Percentiles rank a stretch among this genome's conserved stretches.
Evolutionary conservation across 2,797 vertebrate genomes (phyloP).

Genomic region (Tarsius wallacei): DNA sequence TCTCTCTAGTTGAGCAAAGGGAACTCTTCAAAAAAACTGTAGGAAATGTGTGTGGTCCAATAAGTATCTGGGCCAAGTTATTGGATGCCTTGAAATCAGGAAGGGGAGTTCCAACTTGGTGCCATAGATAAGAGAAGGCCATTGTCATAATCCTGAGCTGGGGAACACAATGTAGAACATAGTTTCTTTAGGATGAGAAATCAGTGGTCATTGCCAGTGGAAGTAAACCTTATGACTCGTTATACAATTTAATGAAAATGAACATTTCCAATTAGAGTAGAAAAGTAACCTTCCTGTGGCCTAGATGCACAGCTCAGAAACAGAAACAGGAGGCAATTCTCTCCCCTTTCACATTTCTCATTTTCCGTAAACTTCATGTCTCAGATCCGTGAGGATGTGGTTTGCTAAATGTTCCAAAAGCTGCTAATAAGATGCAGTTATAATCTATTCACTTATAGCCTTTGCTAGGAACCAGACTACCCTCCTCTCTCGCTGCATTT

Average conservation of each 20-base stretch:
- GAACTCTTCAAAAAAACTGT: conserved; percentile 2
- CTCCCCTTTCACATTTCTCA: conserved; percentile 67
- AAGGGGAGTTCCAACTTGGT: background rate
- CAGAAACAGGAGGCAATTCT: background rate
- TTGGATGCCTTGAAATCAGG: background rate
- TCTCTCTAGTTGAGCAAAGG: background rate
- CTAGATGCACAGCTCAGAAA: conserved; percentile 66
- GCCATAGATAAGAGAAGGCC: background rate
- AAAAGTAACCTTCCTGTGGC: conserved; percentile 47
- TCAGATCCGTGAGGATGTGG: conserved; percentile 61
- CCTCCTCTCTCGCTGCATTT: background rate
- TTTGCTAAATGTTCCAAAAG: conserved; percentile 75
- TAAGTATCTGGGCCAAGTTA: background rate
- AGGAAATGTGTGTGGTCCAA: background rate
- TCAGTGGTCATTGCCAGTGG: background rate
- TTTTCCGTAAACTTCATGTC: conserved; percentile 64
- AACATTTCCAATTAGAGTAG: background rate
- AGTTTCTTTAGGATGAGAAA: background rate
- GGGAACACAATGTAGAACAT: background rate
- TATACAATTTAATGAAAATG: background rate
- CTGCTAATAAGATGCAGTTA: conserved; percentile 84
- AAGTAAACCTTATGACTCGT: background rate
- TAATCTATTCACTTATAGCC: conserved; percentile 79
- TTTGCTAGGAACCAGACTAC: background rate
- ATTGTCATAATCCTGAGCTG: background rate